Conservation (phyloP, 1,140 invertebrate species). For the Mylabris phalerata region DNA sequence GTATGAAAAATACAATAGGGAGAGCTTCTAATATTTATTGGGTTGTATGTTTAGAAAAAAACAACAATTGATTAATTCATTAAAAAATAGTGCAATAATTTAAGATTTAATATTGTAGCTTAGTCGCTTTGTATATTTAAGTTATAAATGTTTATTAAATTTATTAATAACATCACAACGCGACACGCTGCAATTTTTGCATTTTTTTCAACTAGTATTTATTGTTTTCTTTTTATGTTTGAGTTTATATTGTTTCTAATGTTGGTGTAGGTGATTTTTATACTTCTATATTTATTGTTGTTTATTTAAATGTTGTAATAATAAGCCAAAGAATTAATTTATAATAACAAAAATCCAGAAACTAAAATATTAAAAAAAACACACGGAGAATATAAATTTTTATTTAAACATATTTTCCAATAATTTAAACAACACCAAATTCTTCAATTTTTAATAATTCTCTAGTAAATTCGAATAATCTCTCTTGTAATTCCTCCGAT, state of each 20-base stretch:
- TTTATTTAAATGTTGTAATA: conserved; percentile 13
- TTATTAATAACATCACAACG: conserved; percentile 1
- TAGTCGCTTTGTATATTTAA: too few species aligned
- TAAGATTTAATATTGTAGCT: too few species aligned
- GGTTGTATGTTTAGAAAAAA: too few species aligned
- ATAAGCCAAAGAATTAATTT: conserved; percentile 18
- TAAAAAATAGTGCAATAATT: too few species aligned
- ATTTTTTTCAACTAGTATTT: conserved; percentile 5
- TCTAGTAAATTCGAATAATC: conserved; percentile 46
- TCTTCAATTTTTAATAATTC: conserved; percentile 44
- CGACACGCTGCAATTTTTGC: neutral
- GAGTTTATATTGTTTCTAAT: neutral
- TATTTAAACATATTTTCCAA: neutral
- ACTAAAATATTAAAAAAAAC: neutral
- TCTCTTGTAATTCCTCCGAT: conserved; percentile 36
- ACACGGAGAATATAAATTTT: too few species aligned
- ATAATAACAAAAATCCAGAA: conserved; percentile 10
- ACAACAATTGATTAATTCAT: too few species aligned
- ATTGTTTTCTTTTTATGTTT: conserved; percentile 1
- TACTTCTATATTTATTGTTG: neutral
- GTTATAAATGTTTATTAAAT: neutral
- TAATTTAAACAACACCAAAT: conserved; percentile 31
- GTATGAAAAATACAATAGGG: too few species aligned
- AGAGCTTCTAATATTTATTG: too few species aligned
- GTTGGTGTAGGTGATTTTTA: conserved; percentile 12